Percentiles rank a stretch among this genome's conserved stretches.
phyloP scores from a whole-genome alignment of 1,140 invertebrate species.

The Tyrophagus putrescentiae region DNA sequence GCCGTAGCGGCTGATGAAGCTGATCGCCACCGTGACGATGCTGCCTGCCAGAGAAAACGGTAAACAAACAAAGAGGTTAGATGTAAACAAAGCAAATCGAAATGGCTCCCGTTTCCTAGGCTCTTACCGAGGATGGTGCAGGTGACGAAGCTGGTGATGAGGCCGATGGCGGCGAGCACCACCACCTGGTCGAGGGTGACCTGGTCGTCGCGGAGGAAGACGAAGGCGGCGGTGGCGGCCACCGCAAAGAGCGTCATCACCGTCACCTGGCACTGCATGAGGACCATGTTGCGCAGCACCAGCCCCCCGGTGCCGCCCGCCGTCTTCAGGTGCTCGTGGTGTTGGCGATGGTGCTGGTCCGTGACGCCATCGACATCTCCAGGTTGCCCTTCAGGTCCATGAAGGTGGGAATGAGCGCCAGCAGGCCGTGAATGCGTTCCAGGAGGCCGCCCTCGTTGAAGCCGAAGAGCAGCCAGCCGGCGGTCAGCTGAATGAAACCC shows the following conservation, averaged over 20 bases:
- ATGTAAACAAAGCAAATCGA: no score
- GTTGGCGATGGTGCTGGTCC: constrained; percentile 1
- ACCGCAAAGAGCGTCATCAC: not conserved
- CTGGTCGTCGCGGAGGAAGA: not conserved
- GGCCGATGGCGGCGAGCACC: not conserved
- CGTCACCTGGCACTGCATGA: constrained; percentile 12
- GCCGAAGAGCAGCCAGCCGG: constrained; percentile 2
- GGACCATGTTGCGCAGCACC: not conserved
- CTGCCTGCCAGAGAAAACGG: not conserved
- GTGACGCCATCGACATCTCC: constrained; percentile 12
- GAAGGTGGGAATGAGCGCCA: constrained; percentile 9
- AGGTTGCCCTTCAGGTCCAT: constrained; percentile 18
- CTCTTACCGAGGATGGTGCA: constrained; percentile 1
- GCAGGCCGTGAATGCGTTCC: not conserved
- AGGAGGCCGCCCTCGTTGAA: not conserved
- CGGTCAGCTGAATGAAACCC: not conserved
- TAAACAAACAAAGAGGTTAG: no score
- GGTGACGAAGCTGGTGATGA: not conserved
- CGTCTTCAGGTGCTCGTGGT: not conserved
- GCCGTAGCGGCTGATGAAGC: not conserved
- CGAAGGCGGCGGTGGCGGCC: not conserved
- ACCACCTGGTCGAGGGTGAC: not conserved
- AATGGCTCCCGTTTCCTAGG: no score
- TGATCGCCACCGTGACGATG: not conserved
- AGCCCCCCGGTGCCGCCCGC: not conserved